phyloP scores from a whole-genome alignment of 2,113 vertebrate genomes.

The Talpa occidentalis region DNA sequence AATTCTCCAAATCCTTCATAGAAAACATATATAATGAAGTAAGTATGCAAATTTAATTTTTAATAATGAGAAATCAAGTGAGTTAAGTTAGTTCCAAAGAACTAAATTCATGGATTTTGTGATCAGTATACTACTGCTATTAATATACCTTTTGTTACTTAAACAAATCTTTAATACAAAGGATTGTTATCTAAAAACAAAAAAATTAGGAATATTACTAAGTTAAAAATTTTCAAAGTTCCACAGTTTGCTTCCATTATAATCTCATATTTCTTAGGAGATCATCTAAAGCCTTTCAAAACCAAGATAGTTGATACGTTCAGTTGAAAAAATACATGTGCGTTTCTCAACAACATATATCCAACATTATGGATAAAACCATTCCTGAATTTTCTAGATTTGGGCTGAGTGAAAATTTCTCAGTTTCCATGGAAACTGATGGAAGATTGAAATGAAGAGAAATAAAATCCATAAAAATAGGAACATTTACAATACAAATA shows the following conservation, averaged over 20 bases:
- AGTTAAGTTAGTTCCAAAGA: conserved; percentile 31
- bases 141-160: neutral
- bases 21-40: neutral
- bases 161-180: neutral
- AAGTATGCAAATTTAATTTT: conserved; percentile 22
- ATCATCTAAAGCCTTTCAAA: conserved; percentile 44
- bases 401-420: conserved; percentile 19
- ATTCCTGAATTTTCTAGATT: neutral
- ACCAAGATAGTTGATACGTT: neutral
- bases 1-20: neutral
- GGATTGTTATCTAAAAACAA: neutral
- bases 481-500: conserved; percentile 58
- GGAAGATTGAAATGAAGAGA: conserved; percentile 10
- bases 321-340: neutral
- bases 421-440: conserved; percentile 61
- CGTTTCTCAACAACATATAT: neutral
- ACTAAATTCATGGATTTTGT: conserved; percentile 11
- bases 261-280: neutral
- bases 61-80: conserved; percentile 7
- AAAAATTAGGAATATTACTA: neutral
- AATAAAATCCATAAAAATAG: conserved; percentile 38
- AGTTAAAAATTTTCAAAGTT: conserved; percentile 7
- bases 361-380: neutral
- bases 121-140: neutral
- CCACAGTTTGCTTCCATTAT: neutral